These are phyloP conservation scores for Sarcophaga caerulescens DNA, from an alignment of 2,888 invertebrate species.

Conservation along the genomic window DNA sequence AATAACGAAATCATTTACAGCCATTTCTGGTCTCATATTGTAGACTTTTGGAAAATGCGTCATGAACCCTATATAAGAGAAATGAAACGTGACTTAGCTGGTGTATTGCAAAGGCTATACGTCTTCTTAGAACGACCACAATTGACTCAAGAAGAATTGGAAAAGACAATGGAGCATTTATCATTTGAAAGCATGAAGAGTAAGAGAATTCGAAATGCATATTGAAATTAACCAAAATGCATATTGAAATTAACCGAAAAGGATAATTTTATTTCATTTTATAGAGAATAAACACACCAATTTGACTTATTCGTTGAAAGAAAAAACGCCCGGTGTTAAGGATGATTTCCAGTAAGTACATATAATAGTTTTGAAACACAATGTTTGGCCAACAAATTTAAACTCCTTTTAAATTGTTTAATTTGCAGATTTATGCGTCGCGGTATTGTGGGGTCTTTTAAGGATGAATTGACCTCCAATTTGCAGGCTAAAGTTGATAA, in stretches of 20 bases:
- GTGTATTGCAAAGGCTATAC: constrained; percentile 66
- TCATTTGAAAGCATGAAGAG: constrained; percentile 71
- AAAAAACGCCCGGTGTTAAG: constrained; percentile 29
- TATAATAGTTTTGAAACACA: no score
- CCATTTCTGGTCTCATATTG: constrained; percentile 72
- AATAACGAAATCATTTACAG: constrained; percentile 59
- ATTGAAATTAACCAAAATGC: not conserved
- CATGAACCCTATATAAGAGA: constrained; percentile 72
- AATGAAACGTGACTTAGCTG: constrained; percentile 71
- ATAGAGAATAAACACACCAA: constrained; percentile 59
- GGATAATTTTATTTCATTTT: not conserved
- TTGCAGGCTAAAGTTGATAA: constrained; percentile 61
- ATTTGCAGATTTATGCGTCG: constrained; percentile 70
- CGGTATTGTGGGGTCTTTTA: constrained; percentile 70
- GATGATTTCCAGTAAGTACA: constrained; percentile 64
- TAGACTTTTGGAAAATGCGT: constrained; percentile 74
- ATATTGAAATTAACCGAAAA: no score
- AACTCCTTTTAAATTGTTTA: no score
- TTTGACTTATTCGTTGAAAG: constrained; percentile 42
- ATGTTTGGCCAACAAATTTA: no score
- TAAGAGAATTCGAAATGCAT: not conserved
- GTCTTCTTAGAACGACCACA: constrained; percentile 48
- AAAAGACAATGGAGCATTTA: constrained; percentile 60
- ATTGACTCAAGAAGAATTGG: constrained; percentile 56
- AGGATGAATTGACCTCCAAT: constrained; percentile 66